Conservation (phyloP, 2,113 vertebrate genomes). For the Mus pahari region DNA sequence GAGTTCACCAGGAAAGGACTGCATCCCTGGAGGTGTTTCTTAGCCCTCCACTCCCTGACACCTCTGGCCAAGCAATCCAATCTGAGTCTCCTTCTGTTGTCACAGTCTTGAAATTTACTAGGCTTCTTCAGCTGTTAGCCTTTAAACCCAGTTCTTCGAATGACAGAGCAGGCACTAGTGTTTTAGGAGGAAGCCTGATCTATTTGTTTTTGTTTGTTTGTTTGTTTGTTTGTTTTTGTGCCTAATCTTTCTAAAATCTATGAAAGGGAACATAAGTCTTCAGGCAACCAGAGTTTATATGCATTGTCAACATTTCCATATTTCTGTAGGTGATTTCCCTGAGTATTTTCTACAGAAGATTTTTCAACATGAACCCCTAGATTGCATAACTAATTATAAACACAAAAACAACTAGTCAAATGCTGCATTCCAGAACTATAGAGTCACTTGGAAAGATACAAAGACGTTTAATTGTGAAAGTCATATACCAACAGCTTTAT, state of each 20-base stretch:
- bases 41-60: neutral
- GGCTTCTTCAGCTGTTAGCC: neutral
- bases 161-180: neutral
- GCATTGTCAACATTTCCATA: slow-evolving; percentile 60
- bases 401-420: slow-evolving; percentile 56
- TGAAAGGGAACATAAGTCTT: slow-evolving; percentile 15
- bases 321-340: slow-evolving; percentile 71
- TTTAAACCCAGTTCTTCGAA: neutral
- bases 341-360: slow-evolving; percentile 71
- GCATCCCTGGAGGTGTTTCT: neutral
- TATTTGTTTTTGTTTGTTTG: slow-evolving; percentile 38
- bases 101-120: slow-evolving; percentile 27
- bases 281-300: neutral
- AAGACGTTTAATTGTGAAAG: slow-evolving; percentile 51
- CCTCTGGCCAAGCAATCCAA: neutral
- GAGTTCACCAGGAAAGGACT: neutral
- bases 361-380: slow-evolving; percentile 46
- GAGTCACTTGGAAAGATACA: slow-evolving; percentile 57
- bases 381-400: slow-evolving; percentile 64
- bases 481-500: neutral
- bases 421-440: slow-evolving; percentile 41
- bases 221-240: neutral
- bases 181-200: slow-evolving; percentile 30
- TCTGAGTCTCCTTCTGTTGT: slow-evolving; percentile 12
- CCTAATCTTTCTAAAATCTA: slow-evolving; percentile 46